These are phyloP conservation scores for Eueremaeus valkanovi DNA, from an alignment of 2,888 invertebrate genomes.

Conservation along the genomic window DNA sequence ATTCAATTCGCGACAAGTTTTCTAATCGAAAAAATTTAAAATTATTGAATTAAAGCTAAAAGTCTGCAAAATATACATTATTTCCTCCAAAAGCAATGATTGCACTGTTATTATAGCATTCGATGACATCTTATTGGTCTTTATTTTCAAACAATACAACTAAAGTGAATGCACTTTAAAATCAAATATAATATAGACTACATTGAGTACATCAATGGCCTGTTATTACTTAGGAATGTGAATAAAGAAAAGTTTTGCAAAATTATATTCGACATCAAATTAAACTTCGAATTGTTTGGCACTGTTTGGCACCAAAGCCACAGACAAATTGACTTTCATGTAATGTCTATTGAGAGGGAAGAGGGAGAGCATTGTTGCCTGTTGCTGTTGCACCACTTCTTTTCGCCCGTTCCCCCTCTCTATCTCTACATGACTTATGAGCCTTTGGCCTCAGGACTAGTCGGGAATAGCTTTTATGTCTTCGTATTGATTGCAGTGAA, in stretches of 20 bases:
- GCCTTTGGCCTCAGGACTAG: background rate
- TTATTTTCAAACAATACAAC: no score
- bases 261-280: background rate
- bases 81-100: no score
- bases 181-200: no score
- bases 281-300: background rate
- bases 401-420: background rate
- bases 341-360: constrained; percentile 12
- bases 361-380: background rate
- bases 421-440: background rate
- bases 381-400: background rate
- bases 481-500: background rate
- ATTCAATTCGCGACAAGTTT: no score
- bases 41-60: no score
- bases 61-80: no score
- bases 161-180: no score
- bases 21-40: no score
- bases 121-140: background rate
- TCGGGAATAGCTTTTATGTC: constrained; percentile 21
- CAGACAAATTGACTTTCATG: constrained; percentile 13
- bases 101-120: background rate
- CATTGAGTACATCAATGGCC: background rate
- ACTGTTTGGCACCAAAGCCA: constrained; percentile 7
- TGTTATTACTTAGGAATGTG: background rate
- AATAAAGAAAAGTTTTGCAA: background rate